Conservation (phyloP, 2,113 vertebrate genomes). For the Chionodraco myersi region DNA sequence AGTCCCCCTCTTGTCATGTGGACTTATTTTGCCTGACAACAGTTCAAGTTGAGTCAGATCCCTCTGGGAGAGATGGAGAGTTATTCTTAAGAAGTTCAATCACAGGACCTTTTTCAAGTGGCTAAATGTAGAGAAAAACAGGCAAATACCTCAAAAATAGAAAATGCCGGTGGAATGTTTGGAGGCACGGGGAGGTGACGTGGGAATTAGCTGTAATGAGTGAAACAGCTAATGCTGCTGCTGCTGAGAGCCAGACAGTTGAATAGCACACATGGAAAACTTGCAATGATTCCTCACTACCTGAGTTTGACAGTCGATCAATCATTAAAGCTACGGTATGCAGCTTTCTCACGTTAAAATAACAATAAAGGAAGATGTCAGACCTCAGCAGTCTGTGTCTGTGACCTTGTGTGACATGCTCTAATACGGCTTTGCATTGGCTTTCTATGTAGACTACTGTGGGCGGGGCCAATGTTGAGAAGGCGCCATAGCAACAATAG, state of each 20-base stretch:
- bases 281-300: background rate
- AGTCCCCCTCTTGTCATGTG: slow-evolving; percentile 62
- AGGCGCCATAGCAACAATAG: background rate
- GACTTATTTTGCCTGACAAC: slow-evolving; percentile 58
- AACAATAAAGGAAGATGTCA: background rate
- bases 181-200: slow-evolving; percentile 54
- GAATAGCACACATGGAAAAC: slow-evolving; percentile 5
- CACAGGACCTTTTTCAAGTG: slow-evolving; percentile 60
- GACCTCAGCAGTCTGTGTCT: background rate
- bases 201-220: slow-evolving; percentile 67
- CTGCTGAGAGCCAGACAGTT: slow-evolving; percentile 44
- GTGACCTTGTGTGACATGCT: slow-evolving; percentile 18
- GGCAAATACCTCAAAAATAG: slow-evolving; percentile 66
- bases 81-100: slow-evolving; percentile 53
- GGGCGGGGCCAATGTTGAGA: background rate
- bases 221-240: slow-evolving; percentile 58
- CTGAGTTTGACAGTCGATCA: background rate
- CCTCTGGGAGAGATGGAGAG: slow-evolving; percentile 53
- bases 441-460: background rate
- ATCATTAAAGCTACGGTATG: slow-evolving; percentile 4
- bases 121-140: slow-evolving; percentile 55
- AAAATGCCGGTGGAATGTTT: slow-evolving; percentile 51
- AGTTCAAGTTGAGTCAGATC: slow-evolving; percentile 75
- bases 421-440: background rate
- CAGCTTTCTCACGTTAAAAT: background rate